A percentile compares a stretch with the other conserved stretches of the same genome.
Evolutionary conservation across 2,888 invertebrate species (phyloP).

Genomic region (Stenotaenia linearis): DNA sequence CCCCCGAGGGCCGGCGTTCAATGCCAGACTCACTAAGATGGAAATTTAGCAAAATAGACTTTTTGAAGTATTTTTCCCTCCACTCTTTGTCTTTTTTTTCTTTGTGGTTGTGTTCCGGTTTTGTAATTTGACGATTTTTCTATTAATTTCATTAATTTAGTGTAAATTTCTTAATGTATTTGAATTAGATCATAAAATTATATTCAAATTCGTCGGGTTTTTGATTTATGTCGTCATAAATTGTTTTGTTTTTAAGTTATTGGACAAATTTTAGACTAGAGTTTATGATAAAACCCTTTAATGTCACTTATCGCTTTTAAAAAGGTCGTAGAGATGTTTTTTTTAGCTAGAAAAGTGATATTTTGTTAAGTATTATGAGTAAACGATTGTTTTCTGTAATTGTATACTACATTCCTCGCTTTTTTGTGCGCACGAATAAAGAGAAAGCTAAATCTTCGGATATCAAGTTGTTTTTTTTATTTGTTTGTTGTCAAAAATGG

Average conservation of each 20-base stretch:
- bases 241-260: neutral
- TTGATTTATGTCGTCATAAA: too few species aligned
- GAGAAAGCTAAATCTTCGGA: neutral
- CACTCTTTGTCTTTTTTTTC: neutral
- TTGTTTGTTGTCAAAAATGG: neutral
- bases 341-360: neutral
- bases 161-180: neutral
- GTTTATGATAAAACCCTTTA: neutral
- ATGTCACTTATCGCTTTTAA: neutral
- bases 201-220: too few species aligned
- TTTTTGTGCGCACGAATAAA: neutral
- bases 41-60: neutral
- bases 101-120: neutral
- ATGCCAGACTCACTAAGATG: conserved; percentile 65
- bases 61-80: neutral
- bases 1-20: conserved; percentile 67
- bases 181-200: neutral
- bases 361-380: too few species aligned
- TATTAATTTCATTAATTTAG: neutral
- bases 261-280: neutral
- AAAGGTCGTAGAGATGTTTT: too few species aligned
- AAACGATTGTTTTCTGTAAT: neutral
- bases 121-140: neutral
- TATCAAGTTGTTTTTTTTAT: neutral
- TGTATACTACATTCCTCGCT: neutral